Conservation (phyloP, 2,888 invertebrate species). For the Zygaena filipendulae region DNA sequence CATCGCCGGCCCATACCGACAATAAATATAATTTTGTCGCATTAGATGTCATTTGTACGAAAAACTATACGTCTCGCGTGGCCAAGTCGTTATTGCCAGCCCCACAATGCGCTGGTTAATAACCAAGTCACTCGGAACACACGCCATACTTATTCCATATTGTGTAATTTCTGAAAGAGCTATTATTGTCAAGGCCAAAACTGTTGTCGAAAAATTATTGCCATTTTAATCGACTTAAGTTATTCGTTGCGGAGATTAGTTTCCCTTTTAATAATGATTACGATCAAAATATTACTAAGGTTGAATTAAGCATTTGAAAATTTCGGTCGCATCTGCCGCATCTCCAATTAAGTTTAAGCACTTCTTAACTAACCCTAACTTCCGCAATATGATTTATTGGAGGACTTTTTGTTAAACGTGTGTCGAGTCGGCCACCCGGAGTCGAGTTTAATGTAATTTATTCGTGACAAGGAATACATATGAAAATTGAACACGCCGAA, state of each 20-base stretch:
- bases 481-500: slow-evolving; percentile 52
- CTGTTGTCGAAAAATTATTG: too few species aligned
- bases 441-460: slow-evolving; percentile 61
- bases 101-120: too few species aligned
- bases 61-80: slow-evolving; percentile 28
- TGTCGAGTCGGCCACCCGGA: slow-evolving; percentile 53
- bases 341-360: slow-evolving; percentile 30
- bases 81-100: slow-evolving; percentile 20
- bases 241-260: too few species aligned
- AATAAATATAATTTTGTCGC: slow-evolving; percentile 54
- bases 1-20: slow-evolving; percentile 45
- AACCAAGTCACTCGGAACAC: too few species aligned
- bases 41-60: slow-evolving; percentile 52
- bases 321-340: slow-evolving; percentile 49
- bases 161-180: too few species aligned
- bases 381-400: slow-evolving; percentile 41
- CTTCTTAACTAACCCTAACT: slow-evolving; percentile 48
- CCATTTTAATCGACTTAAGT: too few species aligned
- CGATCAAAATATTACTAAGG: too few species aligned
- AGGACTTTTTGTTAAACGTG: slow-evolving; percentile 47
- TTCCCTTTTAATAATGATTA: too few species aligned
- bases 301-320: too few species aligned
- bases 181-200: too few species aligned
- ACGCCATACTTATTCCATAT: too few species aligned
- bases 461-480: slow-evolving; percentile 49